Evolutionary conservation across 2,797 vertebrate genomes (phyloP).

Genomic region (Falco naumanni): DNA sequence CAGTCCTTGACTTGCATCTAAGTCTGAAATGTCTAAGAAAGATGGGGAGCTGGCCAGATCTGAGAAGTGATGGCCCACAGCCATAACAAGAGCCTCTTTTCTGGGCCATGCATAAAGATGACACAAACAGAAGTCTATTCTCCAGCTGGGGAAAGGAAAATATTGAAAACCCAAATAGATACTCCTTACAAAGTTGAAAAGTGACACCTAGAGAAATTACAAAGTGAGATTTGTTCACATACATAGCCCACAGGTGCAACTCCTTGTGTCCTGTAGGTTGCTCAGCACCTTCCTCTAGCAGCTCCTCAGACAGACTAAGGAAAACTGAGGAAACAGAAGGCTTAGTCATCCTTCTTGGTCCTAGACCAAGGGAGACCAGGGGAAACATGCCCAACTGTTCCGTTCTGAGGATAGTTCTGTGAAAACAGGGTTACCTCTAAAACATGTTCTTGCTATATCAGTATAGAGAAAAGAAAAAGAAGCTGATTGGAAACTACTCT

Average conservation of each 20-base stretch:
- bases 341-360: neutral
- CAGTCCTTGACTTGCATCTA: neutral
- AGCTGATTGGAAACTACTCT: neutral
- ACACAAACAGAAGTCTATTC: neutral
- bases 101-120: neutral
- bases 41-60: neutral
- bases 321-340: neutral
- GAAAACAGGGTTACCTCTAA: neutral
- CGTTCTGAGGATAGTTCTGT: neutral
- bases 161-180: neutral
- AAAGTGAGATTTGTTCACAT: neutral
- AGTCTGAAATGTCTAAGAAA: neutral
- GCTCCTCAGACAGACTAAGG: neutral
- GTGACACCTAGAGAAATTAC: neutral
- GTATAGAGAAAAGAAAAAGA: neutral
- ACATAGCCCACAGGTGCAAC: neutral
- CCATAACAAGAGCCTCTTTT: neutral
- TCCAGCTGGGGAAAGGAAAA: neutral
- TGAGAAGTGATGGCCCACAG: neutral
- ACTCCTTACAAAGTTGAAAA: neutral
- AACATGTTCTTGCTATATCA: neutral
- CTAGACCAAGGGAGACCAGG: neutral
- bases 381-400: neutral
- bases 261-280: neutral
- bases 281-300: neutral